Percentiles rank a stretch among this genome's conserved stretches.
Evolutionary conservation across 2,113 vertebrate genomes (phyloP).

Genomic region (Brachionichthys hirsutus): DNA sequence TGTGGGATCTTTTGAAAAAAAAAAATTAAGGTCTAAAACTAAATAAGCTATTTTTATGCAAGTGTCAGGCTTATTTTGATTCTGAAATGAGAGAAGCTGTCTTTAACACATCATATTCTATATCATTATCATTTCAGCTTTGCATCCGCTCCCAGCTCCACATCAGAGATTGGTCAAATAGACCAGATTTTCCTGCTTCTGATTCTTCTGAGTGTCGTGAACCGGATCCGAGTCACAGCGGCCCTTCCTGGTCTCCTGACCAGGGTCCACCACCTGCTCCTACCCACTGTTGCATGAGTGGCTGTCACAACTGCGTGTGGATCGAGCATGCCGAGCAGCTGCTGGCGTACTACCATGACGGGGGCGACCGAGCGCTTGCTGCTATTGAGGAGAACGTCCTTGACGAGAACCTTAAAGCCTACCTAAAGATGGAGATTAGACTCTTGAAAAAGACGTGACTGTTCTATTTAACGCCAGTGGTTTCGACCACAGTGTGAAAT

Average conservation of each 20-base stretch:
- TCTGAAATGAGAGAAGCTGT: not conserved
- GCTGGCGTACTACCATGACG: slow-evolving; percentile 79
- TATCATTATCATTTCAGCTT: slow-evolving; percentile 37
- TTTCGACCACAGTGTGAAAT: not conserved
- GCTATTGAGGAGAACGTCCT: slow-evolving; percentile 83
- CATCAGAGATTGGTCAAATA: not conserved
- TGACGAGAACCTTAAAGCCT: slow-evolving; percentile 88
- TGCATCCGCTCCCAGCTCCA: slow-evolving; percentile 22
- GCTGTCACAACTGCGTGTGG: slow-evolving; percentile 94
- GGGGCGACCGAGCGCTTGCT: slow-evolving; percentile 77
- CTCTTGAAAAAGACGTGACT: slow-evolving; percentile 72
- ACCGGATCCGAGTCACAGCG: accelerated
- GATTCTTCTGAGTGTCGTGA: accelerated
- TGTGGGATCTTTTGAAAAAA: too few species aligned
- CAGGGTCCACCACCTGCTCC: slow-evolving; percentile 71
- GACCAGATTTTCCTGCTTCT: not conserved
- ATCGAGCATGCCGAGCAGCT: slow-evolving; percentile 84
- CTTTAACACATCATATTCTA: not conserved
- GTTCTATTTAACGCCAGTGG: not conserved
- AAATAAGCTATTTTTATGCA: too few species aligned
- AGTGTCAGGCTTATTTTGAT: not conserved
- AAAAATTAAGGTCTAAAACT: too few species aligned
- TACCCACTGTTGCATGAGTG: slow-evolving; percentile 90
- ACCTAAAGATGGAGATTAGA: slow-evolving; percentile 88
- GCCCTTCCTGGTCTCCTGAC: slow-evolving; percentile 17